Base-by-base conservation (phyloP, 2,113 vertebrate genomes). In the Candoia aspera region DNA sequence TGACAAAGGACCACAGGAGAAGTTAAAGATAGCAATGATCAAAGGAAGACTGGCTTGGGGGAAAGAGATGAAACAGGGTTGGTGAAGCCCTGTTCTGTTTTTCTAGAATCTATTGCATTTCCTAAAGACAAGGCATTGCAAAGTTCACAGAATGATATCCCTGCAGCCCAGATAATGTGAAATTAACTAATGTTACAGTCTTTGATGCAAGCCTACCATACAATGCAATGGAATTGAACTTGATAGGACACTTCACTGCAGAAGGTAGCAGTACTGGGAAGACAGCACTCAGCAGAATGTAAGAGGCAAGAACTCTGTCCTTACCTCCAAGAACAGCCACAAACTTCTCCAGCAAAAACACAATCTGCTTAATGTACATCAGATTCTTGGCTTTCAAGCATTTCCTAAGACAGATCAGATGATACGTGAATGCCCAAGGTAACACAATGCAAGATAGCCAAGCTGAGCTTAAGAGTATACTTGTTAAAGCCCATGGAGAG, bases 361-460 rank as follows among this genome's bases (percentile, higher is more conserved):
- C 96, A 91, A 99, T 98, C 97, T 99, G 99, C 91, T 99, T 99
- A 92, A 99, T 98, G 94, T 99, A 99, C 99, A 99, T 99, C 96
- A 99, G 95, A 94, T 99, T 99, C 96, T 99, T 99, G 84, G 99
- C 99, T 96, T 99, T 99, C 95, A 99, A 95, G 90, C 97, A 97
- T 95, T 98, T 99, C 96, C 99, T 99, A 92, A 33, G 89, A 95
- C 94, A 0, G 9, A 6, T 92, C 23, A 92, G 23, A 15, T 0
- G 2, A 24, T 60, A 19, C 21, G 54, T 85, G 4, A 84, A 11
- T 62, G 19, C 12, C 33, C 58, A 42, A 8, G 2, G 2, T 64
- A 42, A 37, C 33, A 79, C 5, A 17, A 55, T 2, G 11, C 21
- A 79, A 87, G 23, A 26, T 10, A 29, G 13, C 29, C 73, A 91